These are phyloP conservation scores for Miniopterus natalensis DNA, from an alignment of 2,113 vertebrate species.

Conservation along the genomic window DNA sequence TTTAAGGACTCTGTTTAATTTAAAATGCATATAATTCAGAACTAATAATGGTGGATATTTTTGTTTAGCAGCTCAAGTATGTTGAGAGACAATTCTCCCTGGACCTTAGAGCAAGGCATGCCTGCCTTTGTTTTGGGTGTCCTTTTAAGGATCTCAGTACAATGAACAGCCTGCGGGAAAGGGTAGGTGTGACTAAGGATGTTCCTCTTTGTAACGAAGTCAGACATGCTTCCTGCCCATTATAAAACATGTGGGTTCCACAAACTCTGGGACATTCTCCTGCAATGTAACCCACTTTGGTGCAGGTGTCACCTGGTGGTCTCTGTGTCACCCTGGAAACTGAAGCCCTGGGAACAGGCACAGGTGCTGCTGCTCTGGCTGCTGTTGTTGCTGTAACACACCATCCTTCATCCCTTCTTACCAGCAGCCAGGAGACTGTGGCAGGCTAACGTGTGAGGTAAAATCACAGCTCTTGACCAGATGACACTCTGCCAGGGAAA, in stretches of 20 bases:
- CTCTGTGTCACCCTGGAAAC: neutral
- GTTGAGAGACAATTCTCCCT: neutral
- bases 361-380: neutral
- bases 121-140: neutral
- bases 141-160: neutral
- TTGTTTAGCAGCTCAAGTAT: neutral
- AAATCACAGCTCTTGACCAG: neutral
- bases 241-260: neutral
- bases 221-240: neutral
- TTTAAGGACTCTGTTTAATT: neutral
- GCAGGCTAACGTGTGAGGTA: neutral
- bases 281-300: too few species aligned
- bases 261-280: neutral
- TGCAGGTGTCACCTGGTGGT: fast-evolving
- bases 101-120: neutral
- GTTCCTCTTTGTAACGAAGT: neutral
- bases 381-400: neutral
- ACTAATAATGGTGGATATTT: neutral
- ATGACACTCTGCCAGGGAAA: neutral
- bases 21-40: neutral
- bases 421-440: neutral
- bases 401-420: neutral
- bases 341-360: neutral
- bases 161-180: too few species aligned
- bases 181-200: neutral